Conservation (phyloP, 2,113 vertebrate species). For the Rana temporaria region DNA sequence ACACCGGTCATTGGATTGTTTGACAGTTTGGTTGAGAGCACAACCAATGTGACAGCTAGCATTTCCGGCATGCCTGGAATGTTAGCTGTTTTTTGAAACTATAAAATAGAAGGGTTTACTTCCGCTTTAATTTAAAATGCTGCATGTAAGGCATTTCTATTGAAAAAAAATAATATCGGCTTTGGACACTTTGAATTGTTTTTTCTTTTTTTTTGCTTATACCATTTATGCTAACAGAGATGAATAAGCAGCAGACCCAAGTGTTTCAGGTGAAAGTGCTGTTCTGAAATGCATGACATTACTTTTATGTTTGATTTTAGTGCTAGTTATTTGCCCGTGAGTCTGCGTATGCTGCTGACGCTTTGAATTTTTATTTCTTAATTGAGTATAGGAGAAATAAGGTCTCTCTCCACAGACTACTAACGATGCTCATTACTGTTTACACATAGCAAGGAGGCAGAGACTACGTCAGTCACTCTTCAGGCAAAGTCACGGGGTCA, state of each 20-base stretch:
- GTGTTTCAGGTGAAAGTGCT: not conserved
- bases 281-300: not conserved
- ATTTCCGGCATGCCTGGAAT: no score
- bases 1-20: no score
- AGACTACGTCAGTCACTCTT: slow-evolving; percentile 38
- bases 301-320: not conserved
- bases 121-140: no score
- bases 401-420: slow-evolving; percentile 14
- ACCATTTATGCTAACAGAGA: no score
- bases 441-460: slow-evolving; percentile 20
- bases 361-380: slow-evolving; percentile 33
- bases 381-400: slow-evolving; percentile 12
- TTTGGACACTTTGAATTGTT: no score
- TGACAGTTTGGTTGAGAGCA: no score
- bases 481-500: slow-evolving; percentile 47
- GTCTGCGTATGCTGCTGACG: not conserved
- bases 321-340: not conserved
- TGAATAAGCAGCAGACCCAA: not conserved
- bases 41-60: no score
- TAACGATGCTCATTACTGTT: slow-evolving; percentile 50
- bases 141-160: no score
- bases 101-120: no score
- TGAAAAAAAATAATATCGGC: no score
- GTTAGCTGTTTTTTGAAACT: no score
- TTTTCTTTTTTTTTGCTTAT: no score